Evolutionary conservation across 2,888 invertebrate genomes (phyloP).

Genomic region (Heliconius charithonia): DNA sequence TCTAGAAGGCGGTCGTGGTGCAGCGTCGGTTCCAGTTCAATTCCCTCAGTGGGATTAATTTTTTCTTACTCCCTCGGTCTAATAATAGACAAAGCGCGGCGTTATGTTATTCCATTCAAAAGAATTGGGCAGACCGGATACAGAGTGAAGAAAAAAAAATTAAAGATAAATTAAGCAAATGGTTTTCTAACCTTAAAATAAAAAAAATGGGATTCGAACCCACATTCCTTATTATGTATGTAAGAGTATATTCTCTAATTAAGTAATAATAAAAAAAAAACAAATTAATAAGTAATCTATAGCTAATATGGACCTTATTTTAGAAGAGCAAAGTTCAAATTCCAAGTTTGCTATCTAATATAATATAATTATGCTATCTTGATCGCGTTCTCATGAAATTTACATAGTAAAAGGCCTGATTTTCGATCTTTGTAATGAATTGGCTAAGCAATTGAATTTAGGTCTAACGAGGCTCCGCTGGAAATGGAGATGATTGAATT

Average conservation of each 20-base stretch:
- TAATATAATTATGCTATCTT: constrained; percentile 48
- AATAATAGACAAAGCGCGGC: neutral
- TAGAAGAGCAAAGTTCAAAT: constrained; percentile 41
- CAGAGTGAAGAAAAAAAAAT: no score
- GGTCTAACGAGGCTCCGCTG: constrained; percentile 46
- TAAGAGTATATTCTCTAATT: neutral
- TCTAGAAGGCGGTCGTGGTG: no score
- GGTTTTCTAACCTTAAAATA: neutral
- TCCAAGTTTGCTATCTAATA: no score
- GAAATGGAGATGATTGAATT: neutral
- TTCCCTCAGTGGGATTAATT: neutral
- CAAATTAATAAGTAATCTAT: neutral
- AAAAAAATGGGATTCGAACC: neutral
- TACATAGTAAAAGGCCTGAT: constrained; percentile 61
- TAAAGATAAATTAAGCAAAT: neutral
- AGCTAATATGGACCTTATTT: constrained; percentile 40
- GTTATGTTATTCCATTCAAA: no score
- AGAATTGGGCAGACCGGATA: no score
- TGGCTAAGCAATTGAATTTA: constrained; percentile 49
- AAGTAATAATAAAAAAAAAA: neutral
- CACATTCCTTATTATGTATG: neutral
- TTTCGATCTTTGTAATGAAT: constrained; percentile 57
- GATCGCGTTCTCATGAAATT: constrained; percentile 55
- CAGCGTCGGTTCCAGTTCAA: neutral
- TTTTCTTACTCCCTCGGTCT: neutral